A percentile compares a stretch with the other conserved stretches of the same genome.
Conservation (phyloP, 2,797 vertebrate species). For the Karalla daura region DNA sequence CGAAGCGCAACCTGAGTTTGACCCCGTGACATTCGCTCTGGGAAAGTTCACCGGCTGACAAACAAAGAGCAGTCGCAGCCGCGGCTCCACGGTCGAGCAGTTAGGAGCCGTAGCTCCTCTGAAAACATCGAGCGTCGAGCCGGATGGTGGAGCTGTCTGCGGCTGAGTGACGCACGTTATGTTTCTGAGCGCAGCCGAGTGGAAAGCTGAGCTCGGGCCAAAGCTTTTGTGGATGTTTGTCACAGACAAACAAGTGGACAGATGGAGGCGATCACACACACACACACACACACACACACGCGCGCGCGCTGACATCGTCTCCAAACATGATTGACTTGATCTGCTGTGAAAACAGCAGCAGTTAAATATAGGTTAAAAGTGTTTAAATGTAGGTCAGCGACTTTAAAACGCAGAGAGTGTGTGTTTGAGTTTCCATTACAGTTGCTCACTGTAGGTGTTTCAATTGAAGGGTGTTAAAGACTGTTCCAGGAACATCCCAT, state of each 20-base stretch:
- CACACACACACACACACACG: too few relatives aligned
- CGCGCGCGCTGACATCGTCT: slow-evolving; percentile 3
- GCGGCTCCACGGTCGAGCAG: not conserved
- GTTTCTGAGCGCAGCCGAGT: slow-evolving; percentile 11
- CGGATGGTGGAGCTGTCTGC: not conserved
- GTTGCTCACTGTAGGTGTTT: too few relatives aligned
- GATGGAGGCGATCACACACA: slow-evolving; percentile 35
- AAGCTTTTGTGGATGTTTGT: slow-evolving; percentile 32
- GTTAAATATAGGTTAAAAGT: slow-evolving; percentile 34
- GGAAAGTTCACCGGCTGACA: slow-evolving; percentile 32
- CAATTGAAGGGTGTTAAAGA: too few relatives aligned
- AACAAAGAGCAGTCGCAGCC: slow-evolving; percentile 8
- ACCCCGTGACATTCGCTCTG: slow-evolving; percentile 28
- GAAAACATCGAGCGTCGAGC: slow-evolving; percentile 14
- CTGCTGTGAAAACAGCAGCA: slow-evolving; percentile 22
- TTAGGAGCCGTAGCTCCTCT: slow-evolving; percentile 12
- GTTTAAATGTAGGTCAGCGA: slow-evolving; percentile 44
- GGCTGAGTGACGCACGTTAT: too few relatives aligned
- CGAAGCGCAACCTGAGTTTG: slow-evolving; percentile 35
- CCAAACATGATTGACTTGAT: slow-evolving; percentile 3
- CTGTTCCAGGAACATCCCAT: too few relatives aligned
- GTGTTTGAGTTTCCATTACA: too few relatives aligned
- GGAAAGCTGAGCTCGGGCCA: slow-evolving; percentile 21
- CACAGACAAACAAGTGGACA: slow-evolving; percentile 34
- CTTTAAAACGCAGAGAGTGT: slow-evolving; percentile 28